Evolutionary conservation across 64 coral and sea anemone genomes (phyloP).

Genomic region (Stichodactyla helianthus): DNA sequence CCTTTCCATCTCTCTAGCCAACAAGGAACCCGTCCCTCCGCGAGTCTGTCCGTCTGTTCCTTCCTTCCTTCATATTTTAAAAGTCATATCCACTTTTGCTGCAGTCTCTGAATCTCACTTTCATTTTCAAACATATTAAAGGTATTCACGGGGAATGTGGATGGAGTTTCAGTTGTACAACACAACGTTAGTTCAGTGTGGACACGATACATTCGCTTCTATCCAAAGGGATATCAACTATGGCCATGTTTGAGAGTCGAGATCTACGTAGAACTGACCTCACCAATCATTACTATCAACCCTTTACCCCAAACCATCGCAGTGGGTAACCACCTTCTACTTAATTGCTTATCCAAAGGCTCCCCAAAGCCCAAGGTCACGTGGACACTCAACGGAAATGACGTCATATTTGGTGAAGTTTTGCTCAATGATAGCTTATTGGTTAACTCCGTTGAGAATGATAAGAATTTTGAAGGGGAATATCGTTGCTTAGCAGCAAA

Average conservation of each 20-base stretch:
- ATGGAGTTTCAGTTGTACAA: slow-evolving; percentile 7
- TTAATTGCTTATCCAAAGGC: slow-evolving; percentile 6
- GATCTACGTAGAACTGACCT: not conserved
- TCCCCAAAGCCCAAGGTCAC: slow-evolving; percentile 12
- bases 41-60: not conserved
- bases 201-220: slow-evolving; percentile 11
- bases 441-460: slow-evolving; percentile 21
- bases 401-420: slow-evolving; percentile 11
- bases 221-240: not conserved
- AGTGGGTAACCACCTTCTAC: not conserved
- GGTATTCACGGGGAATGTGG: not conserved
- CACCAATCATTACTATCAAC: not conserved
- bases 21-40: no score
- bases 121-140: not conserved
- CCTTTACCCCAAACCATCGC: not conserved
- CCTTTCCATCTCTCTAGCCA: not conserved
- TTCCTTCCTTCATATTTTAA: no score
- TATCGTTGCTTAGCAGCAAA: slow-evolving; percentile 15
- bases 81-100: no score
- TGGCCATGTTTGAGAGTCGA: slow-evolving; percentile 20
- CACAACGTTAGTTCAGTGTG: slow-evolving; percentile 1
- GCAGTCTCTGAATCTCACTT: no score
- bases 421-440: not conserved
- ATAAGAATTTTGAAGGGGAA: slow-evolving; percentile 12
- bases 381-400: slow-evolving; percentile 32